Evolutionary conservation across 2,797 vertebrate genomes (phyloP).

Genomic region (Acipenser transmontanus): DNA sequence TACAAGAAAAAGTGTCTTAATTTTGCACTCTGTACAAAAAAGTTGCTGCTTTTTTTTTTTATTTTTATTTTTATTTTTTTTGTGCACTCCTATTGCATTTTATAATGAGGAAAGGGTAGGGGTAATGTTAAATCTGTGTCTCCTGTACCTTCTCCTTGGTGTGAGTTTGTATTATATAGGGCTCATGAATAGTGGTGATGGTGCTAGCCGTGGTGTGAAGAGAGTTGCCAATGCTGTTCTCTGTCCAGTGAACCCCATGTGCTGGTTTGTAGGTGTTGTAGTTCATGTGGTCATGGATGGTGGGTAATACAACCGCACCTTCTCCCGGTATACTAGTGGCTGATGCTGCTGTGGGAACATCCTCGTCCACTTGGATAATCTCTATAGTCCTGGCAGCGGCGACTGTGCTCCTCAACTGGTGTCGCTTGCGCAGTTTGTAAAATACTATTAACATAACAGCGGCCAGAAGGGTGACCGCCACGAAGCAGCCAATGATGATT

Average conservation of each 20-base stretch:
- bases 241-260: constrained; percentile 88
- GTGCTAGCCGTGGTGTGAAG: constrained; percentile 76
- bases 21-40: constrained; percentile 51
- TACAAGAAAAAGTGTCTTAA: constrained; percentile 56
- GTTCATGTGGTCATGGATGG: constrained; percentile 83
- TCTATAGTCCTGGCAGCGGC: constrained; percentile 84
- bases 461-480: constrained; percentile 88
- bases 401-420: constrained; percentile 91
- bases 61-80: constrained; percentile 49
- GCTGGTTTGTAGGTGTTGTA: constrained; percentile 86
- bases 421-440: constrained; percentile 94
- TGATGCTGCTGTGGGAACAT: constrained; percentile 65
- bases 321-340: constrained; percentile 74
- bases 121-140: constrained; percentile 84
- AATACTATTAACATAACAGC: constrained; percentile 95
- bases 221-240: constrained; percentile 88
- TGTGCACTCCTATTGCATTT: constrained; percentile 66
- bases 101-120: constrained; percentile 35
- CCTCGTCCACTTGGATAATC: constrained; percentile 91
- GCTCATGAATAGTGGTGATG: constrained; percentile 77
- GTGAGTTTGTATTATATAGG: constrained; percentile 86
- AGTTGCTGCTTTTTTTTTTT: constrained; percentile 51
- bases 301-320: constrained; percentile 76
- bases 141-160: constrained; percentile 97
- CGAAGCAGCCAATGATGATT: constrained; percentile 97